Conservation (phyloP, 2,113 vertebrate genomes). For the Pungitius pungitius region DNA sequence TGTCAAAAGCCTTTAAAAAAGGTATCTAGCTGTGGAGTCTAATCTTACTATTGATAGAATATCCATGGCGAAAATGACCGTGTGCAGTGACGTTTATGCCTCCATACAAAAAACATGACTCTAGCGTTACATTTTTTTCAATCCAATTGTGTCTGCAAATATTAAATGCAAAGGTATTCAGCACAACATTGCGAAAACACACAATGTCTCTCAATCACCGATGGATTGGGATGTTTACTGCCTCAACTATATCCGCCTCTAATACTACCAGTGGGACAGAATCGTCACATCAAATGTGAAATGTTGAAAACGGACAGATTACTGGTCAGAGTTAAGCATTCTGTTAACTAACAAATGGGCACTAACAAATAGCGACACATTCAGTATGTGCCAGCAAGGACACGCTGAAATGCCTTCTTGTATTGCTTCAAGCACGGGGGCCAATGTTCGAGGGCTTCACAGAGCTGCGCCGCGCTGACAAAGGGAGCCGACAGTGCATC, state of each 20-base stretch:
- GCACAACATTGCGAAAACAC: not conserved
- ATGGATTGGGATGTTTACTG: not conserved
- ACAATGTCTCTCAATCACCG: not conserved
- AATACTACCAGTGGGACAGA: not conserved
- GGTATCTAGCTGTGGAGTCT: not conserved
- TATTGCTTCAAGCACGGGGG: not conserved
- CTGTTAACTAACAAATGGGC: too few species aligned
- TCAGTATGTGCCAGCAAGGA: too few species aligned
- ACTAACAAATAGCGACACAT: not conserved
- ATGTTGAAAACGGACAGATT: not conserved
- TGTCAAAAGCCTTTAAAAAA: not conserved
- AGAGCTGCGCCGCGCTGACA: not conserved
- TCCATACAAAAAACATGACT: not conserved
- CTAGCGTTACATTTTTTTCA: not conserved
- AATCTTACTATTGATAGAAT: constrained; percentile 1
- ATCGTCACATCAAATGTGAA: not conserved
- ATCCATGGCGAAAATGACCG: constrained; percentile 14
- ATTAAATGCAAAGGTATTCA: not conserved
- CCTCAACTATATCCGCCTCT: not conserved
- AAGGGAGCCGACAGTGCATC: not conserved
- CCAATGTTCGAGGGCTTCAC: not conserved
- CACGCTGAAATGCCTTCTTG: not conserved
- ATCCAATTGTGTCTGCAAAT: not conserved
- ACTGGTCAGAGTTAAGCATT: too few species aligned
- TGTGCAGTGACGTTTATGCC: not conserved